Evolutionary conservation across 1,140 invertebrate species (phyloP).

Genomic region (Drosophila seguyi): DNA sequence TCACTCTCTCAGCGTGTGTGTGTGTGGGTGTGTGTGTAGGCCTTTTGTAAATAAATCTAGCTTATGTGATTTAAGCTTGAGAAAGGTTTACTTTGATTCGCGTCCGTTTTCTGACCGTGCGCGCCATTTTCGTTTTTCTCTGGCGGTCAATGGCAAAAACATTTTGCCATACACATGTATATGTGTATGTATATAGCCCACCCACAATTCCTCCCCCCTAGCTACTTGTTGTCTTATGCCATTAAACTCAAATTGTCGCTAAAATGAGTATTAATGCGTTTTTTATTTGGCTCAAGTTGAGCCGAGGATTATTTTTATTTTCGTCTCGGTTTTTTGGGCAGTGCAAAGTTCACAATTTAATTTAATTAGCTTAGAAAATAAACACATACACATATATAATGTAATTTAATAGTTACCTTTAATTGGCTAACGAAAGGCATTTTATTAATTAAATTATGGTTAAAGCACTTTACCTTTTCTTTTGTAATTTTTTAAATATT

Average conservation of each 20-base stretch:
- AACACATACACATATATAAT: background rate
- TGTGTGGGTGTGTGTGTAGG: constrained; percentile 21
- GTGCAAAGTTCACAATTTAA: constrained; percentile 35
- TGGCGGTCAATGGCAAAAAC: constrained; percentile 80
- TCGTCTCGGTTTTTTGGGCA: constrained; percentile 26
- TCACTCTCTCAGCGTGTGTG: background rate
- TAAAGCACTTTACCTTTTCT: background rate
- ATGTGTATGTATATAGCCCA: background rate
- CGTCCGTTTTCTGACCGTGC: constrained; percentile 73
- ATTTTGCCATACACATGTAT: constrained; percentile 35
- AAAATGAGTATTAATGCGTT: constrained; percentile 82
- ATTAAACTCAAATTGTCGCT: constrained; percentile 78
- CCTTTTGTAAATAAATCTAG: constrained; percentile 82
- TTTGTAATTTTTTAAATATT: too few relatives aligned
- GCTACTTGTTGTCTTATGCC: constrained; percentile 58
- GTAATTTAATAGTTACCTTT: constrained; percentile 13
- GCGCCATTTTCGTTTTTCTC: constrained; percentile 72
- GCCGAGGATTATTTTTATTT: constrained; percentile 42
- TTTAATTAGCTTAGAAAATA: constrained; percentile 23
- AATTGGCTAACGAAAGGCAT: constrained; percentile 10
- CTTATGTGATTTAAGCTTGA: constrained; percentile 73
- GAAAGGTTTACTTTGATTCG: constrained; percentile 80
- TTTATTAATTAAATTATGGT: background rate
- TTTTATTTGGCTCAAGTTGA: constrained; percentile 70
- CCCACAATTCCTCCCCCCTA: background rate